Conservation (phyloP, 2,113 vertebrate species). For the Sinocyclocheilus anophthalmus region DNA sequence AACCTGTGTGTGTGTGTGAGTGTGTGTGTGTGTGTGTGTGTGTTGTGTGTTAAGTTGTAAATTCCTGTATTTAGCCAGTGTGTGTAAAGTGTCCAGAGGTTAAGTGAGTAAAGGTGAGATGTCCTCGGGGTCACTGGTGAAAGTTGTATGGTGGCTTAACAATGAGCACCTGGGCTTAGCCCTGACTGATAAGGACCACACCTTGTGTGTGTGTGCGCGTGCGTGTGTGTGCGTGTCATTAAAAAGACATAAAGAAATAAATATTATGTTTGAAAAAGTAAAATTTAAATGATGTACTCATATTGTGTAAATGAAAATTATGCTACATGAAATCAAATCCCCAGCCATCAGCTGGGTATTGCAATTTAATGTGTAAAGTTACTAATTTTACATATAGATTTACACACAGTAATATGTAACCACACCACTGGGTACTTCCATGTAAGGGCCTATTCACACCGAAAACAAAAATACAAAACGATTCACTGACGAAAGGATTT, state of each 20-base stretch:
- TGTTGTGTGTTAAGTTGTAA: conserved; percentile 28
- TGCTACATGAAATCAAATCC: background rate
- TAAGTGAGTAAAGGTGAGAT: conserved; percentile 40
- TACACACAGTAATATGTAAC: background rate
- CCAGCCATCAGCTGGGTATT: background rate
- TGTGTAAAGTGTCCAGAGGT: conserved; percentile 28
- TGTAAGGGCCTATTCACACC: background rate
- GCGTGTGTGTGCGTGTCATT: background rate
- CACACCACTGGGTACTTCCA: background rate
- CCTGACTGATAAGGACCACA: conserved; percentile 41
- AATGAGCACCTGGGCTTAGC: conserved; percentile 49
- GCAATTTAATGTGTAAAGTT: background rate
- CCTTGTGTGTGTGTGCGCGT: background rate
- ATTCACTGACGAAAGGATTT: background rate
- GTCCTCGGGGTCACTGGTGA: conserved; percentile 35
- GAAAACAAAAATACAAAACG: background rate
- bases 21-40: background rate
- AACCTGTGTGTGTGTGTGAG: conserved; percentile 7
- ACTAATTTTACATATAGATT: background rate
- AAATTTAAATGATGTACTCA: background rate
- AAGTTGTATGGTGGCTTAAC: conserved; percentile 36
- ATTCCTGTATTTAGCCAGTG: conserved; percentile 28
- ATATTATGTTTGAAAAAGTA: background rate
- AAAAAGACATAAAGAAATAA: background rate
- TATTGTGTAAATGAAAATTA: too few relatives aligned